These are phyloP conservation scores for Oreochromis grahami DNA, from an alignment of 2,797 vertebrate species.

Conservation along the genomic window DNA sequence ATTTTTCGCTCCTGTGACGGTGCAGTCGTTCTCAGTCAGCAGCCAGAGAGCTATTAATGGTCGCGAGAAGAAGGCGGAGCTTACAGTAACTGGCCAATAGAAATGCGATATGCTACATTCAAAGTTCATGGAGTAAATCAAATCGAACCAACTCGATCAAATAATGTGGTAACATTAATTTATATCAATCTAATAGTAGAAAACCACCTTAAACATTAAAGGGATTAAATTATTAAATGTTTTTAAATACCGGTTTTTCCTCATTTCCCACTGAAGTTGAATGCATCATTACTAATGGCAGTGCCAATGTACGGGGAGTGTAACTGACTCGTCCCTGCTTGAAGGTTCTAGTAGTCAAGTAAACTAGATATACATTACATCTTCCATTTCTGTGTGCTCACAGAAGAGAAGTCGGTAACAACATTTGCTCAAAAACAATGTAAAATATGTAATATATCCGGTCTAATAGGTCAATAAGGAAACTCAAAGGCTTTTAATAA, in stretches of 20 bases:
- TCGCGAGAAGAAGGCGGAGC: background rate
- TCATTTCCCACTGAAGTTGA: rapidly evolving
- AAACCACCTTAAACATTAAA: background rate
- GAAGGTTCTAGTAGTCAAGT: background rate
- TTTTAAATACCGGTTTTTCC: no score
- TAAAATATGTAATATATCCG: background rate
- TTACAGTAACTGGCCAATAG: background rate
- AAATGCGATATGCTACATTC: constrained; percentile 3
- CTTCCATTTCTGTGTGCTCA: background rate
- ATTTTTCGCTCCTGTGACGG: background rate
- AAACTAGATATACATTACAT: background rate
- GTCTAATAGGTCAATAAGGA: background rate
- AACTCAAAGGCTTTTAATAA: background rate
- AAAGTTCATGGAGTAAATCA: rapidly evolving
- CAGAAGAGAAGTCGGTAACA: background rate
- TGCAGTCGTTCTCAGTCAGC: background rate
- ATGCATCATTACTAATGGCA: background rate
- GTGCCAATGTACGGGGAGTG: rapidly evolving
- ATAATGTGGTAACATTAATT: background rate
- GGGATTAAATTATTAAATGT: background rate
- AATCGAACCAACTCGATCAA: rapidly evolving
- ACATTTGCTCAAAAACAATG: background rate
- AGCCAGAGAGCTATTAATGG: rapidly evolving
- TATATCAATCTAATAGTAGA: rapidly evolving
- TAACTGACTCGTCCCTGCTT: background rate